These are phyloP conservation scores for Ochropacha duplaris DNA, from an alignment of 2,888 invertebrate species.

Conservation along the genomic window DNA sequence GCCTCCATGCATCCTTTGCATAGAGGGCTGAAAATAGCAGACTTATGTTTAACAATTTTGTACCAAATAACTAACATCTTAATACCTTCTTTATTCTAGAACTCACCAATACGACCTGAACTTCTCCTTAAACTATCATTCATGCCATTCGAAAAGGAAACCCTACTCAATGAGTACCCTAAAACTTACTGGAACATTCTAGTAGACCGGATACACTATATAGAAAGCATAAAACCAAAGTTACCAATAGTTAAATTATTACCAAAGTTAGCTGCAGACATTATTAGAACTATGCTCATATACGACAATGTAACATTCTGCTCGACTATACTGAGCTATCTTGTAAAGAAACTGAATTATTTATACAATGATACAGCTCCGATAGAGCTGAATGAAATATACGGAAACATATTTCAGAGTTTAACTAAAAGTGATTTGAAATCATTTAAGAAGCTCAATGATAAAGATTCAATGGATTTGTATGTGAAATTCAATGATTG, in stretches of 20 bases:
- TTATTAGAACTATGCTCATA: conserved; percentile 50
- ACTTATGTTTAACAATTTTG: no score
- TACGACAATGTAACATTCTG: conserved; percentile 61
- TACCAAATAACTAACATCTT: no score
- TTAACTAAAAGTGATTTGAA: conserved; percentile 43
- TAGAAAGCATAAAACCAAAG: conserved; percentile 56
- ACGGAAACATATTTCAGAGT: conserved; percentile 47
- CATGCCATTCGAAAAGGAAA: conserved; percentile 62
- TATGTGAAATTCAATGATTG: conserved; percentile 64
- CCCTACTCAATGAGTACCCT: conserved; percentile 51
- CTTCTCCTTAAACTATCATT: conserved; percentile 63
- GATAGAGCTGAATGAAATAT: conserved; percentile 44
- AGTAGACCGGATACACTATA: conserved; percentile 55
- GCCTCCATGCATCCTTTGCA: no score
- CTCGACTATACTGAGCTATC: conserved; percentile 43
- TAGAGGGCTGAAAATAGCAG: no score
- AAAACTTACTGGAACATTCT: conserved; percentile 73
- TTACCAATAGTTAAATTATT: conserved; percentile 52
- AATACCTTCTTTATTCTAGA: conserved; percentile 51
- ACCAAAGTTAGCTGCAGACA: conserved; percentile 56
- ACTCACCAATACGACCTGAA: conserved; percentile 50
- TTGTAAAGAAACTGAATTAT: conserved; percentile 59
- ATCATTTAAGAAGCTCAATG: conserved; percentile 42
- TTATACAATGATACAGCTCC: conserved; percentile 47
- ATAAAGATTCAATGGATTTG: conserved; percentile 44